phyloP scores from a whole-genome alignment of 2,888 invertebrate genomes.

The Tetrapedia diversipes region DNA sequence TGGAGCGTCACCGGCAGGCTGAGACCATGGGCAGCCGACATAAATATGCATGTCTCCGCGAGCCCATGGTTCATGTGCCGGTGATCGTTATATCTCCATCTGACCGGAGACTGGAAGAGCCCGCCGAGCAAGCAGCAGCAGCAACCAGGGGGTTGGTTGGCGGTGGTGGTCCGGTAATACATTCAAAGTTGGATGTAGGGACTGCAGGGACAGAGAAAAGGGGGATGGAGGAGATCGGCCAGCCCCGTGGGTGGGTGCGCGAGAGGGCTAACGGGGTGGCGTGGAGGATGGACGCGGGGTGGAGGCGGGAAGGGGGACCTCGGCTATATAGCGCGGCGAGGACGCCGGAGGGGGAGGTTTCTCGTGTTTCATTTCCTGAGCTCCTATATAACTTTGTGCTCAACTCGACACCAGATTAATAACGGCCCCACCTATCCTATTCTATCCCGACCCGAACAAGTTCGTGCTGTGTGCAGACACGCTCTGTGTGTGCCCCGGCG shows the following conservation, averaged over 20 bases:
- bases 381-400: slow-evolving; percentile 83
- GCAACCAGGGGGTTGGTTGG: slow-evolving; percentile 30
- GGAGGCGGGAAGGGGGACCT: slow-evolving; percentile 32
- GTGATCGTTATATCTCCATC: slow-evolving; percentile 82
- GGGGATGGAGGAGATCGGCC: slow-evolving; percentile 67
- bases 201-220: slow-evolving; percentile 73
- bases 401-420: slow-evolving; percentile 83
- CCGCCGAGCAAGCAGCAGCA: too few species aligned
- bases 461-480: slow-evolving; percentile 75
- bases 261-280: slow-evolving; percentile 48
- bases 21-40: slow-evolving; percentile 71
- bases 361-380: slow-evolving; percentile 83
- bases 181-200: slow-evolving; percentile 80
- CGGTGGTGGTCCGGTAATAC: slow-evolving; percentile 79
- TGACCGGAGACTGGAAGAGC: slow-evolving; percentile 75
- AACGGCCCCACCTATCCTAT: slow-evolving; percentile 81
- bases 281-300: slow-evolving; percentile 51
- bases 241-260: slow-evolving; percentile 44
- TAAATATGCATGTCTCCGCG: slow-evolving; percentile 78
- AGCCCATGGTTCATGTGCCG: slow-evolving; percentile 77
- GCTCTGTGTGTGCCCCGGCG: slow-evolving; percentile 58
- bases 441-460: slow-evolving; percentile 78
- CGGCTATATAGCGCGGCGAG: slow-evolving; percentile 33
- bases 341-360: slow-evolving; percentile 74
- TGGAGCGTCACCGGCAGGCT: slow-evolving; percentile 52